Conservation (phyloP, 2,113 vertebrate genomes). For the Pardalotus punctatus region DNA sequence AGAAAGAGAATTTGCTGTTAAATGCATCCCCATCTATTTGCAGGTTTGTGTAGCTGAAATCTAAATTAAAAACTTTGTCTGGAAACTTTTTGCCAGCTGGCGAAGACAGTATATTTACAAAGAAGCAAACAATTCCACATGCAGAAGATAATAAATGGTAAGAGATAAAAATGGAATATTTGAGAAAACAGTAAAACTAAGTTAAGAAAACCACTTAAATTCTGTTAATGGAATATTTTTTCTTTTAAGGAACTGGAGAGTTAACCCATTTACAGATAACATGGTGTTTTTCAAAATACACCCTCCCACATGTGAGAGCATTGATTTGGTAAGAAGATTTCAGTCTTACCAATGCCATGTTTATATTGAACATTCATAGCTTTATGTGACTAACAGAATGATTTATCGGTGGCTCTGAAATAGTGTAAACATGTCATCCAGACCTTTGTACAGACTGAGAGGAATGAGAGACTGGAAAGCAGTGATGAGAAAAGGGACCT, state of each 20-base stretch:
- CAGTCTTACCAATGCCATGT: not conserved
- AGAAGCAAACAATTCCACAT: not conserved
- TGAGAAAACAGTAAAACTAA: not conserved
- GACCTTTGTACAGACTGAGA: not conserved
- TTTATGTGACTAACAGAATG: not conserved
- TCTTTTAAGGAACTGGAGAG: not conserved
- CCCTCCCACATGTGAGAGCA: not conserved
- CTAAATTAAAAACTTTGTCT: not conserved
- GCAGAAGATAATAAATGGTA: not conserved
- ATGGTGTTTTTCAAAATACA: not conserved
- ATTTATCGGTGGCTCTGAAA: not conserved
- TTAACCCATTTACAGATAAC: not conserved
- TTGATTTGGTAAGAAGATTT: not conserved
- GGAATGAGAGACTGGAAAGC: not conserved
- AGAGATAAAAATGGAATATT: not conserved
- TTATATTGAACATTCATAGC: not conserved
- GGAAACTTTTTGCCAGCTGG: not conserved
- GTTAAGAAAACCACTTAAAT: not conserved
- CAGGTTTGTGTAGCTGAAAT: not conserved
- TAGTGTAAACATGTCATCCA: not conserved
- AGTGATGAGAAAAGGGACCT: rapidly evolving
- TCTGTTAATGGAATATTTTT: not conserved
- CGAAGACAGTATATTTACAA: not conserved
- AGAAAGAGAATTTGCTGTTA: not conserved
- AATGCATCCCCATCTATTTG: not conserved